Base-by-base conservation (phyloP, 2,797 vertebrate species). In the Avahi laniger region DNA sequence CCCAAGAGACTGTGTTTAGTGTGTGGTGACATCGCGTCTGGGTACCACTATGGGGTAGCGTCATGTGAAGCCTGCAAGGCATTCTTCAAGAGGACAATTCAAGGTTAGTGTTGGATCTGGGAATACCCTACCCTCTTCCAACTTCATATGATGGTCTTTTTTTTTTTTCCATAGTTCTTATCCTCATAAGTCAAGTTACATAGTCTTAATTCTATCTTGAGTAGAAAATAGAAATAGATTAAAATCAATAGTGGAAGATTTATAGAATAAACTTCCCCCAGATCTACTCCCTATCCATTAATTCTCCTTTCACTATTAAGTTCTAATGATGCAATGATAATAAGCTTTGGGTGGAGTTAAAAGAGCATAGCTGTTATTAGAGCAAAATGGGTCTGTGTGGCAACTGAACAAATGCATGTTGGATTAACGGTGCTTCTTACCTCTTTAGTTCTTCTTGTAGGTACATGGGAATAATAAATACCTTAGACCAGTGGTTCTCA, bases 1-100 rank as follows among this genome's bases (percentile, higher is more conserved):
- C 99, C 99, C 98, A 99, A 99, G 98, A 99, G 99, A 99, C 99
- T 99, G 98, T 99, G 99, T 98, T 99, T 99, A 98, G 99, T 99
- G 98, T 99, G 99, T 13, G 99, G 99, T 67, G 99, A 99, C 99
- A 99, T 99, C 98, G 99, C 99, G 0, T 99, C 99, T 89, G 99
- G 99, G 95, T 99, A 99, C 99, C 99, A 99, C 99, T 99, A 99
- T 26, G 99, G 99, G 67, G 99, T 99, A 96, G 99, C 99, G 69
- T 99, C 99, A 59, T 99, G 99, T 13, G 99, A 99, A 98, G 99
- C 99, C 98, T 99, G 99, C 99, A 99, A 99, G 98, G 99, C 99
- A 73, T 99, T 99, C 99, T 99, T 99, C 99, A 99, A 99, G 99
- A 99, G 99, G 98, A 99, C 99, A 96, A 99, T 99, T 98, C 99